These are phyloP conservation scores for Siniperca chuatsi DNA, from an alignment of 2,113 vertebrate genomes.

Conservation along the genomic window DNA sequence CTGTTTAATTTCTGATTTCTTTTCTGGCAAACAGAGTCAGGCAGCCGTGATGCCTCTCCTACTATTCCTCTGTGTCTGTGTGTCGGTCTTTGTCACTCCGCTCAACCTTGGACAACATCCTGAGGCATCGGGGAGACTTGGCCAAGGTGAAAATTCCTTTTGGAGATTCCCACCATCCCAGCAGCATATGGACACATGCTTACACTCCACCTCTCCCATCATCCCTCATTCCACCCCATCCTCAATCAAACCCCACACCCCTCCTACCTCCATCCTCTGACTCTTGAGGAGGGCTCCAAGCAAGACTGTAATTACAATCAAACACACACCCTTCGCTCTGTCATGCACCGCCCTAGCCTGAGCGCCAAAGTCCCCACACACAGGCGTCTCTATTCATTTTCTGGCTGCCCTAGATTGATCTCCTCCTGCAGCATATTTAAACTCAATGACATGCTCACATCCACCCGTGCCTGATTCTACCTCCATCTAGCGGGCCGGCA, in stretches of 20 bases:
- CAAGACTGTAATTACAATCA: conserved; percentile 75
- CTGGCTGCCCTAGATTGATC: conserved; percentile 56
- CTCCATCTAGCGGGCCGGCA: conserved; percentile 43
- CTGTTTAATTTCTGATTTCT: conserved; percentile 51
- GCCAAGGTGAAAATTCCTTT: conserved; percentile 74
- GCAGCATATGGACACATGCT: conserved; percentile 78
- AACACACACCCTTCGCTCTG: conserved; percentile 65
- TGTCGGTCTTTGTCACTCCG: conserved; percentile 33
- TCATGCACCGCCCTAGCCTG: conserved; percentile 21
- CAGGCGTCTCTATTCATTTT: conserved; percentile 51
- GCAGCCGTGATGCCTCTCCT: conserved; percentile 31
- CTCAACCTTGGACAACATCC: conserved; percentile 68
- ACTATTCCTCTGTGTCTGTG: conserved; percentile 35
- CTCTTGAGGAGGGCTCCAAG: conserved; percentile 63
- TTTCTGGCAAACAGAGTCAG: conserved; percentile 51
- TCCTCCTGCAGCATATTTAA: conserved; percentile 54
- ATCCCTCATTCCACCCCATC: conserved; percentile 57
- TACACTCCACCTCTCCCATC: conserved; percentile 69
- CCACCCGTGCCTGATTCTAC: conserved; percentile 39
- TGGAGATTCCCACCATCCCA: conserved; percentile 71
- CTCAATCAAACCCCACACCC: conserved; percentile 65
- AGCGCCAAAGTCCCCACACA: conserved; percentile 30
- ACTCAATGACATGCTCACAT: conserved; percentile 52
- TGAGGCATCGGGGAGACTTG: conserved; percentile 47
- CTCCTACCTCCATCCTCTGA: conserved; percentile 38